A percentile compares a stretch with the other conserved stretches of the same genome.
Conservation (phyloP, 2,113 vertebrate species). For the Perognathus longimembris region DNA sequence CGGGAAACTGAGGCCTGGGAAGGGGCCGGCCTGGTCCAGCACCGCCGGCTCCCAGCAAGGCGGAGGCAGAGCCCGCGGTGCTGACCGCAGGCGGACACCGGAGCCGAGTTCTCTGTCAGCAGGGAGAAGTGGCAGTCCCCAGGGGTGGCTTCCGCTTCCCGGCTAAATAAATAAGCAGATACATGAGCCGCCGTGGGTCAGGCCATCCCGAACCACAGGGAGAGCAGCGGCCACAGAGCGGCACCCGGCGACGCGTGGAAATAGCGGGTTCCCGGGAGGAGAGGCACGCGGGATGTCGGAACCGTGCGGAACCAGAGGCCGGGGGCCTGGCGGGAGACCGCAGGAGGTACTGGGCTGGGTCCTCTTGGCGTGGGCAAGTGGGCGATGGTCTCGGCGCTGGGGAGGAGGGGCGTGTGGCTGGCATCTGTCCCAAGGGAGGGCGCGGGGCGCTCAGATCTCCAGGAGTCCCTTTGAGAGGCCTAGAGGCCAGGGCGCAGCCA, state of each 20-base stretch:
- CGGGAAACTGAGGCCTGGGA: neutral
- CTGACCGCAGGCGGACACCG: neutral
- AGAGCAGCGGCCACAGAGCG: neutral
- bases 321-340: too few species aligned
- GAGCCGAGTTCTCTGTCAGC: too few species aligned
- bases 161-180: neutral
- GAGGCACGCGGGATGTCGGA: accelerated
- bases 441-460: accelerated
- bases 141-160: accelerated
- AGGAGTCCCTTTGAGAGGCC: accelerated
- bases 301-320: neutral
- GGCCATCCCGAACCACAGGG: accelerated
- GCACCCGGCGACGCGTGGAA: neutral
- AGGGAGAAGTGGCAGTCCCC: neutral
- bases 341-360: neutral
- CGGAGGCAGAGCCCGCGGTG: neutral
- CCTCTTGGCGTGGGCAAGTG: neutral
- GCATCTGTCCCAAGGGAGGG: accelerated
- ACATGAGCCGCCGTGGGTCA: neutral
- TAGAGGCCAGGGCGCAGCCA: neutral
- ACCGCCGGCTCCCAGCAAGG: neutral
- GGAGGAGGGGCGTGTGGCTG: too few species aligned
- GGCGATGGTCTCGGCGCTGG: neutral
- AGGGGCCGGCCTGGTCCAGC: accelerated
- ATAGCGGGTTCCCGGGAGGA: neutral